Conservation (phyloP, 2,888 invertebrate species). For the Timema cristinae region DNA sequence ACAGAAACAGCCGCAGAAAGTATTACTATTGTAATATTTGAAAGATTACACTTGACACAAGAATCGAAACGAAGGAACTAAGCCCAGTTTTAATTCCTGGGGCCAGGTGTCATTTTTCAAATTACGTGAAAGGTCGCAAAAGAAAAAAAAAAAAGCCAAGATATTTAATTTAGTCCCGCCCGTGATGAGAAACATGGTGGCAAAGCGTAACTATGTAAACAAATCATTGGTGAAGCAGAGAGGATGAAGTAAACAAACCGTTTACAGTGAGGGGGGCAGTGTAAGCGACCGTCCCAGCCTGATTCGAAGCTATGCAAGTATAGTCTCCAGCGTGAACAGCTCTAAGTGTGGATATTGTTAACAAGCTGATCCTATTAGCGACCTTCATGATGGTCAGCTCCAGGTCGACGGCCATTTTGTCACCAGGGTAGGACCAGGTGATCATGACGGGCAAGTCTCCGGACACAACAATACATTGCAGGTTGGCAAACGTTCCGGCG, state of each 20-base stretch:
- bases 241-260: slow-evolving; percentile 47
- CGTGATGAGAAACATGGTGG: not conserved
- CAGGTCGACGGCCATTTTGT: slow-evolving; percentile 36
- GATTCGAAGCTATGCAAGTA: slow-evolving; percentile 65
- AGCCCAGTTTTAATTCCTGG: not conserved
- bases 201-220: not conserved
- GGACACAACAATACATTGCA: slow-evolving; percentile 38
- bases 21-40: too few species aligned
- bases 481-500: slow-evolving; percentile 38
- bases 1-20: too few species aligned
- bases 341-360: slow-evolving; percentile 69
- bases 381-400: slow-evolving; percentile 43
- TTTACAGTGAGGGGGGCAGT: slow-evolving; percentile 65
- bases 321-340: slow-evolving; percentile 71
- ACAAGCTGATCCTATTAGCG: slow-evolving; percentile 52
- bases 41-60: too few species aligned
- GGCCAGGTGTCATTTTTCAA: not conserved
- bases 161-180: not conserved
- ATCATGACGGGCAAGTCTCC: slow-evolving; percentile 46
- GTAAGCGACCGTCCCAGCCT: slow-evolving; percentile 62
- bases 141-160: not conserved
- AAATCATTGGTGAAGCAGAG: too few species aligned
- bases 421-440: slow-evolving; percentile 45
- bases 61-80: not conserved
- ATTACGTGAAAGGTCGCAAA: not conserved